Percentiles rank a stretch among this genome's conserved stretches.
Conservation (phyloP, 2,888 invertebrate genomes). For the Sarcophaga subvicina region DNA sequence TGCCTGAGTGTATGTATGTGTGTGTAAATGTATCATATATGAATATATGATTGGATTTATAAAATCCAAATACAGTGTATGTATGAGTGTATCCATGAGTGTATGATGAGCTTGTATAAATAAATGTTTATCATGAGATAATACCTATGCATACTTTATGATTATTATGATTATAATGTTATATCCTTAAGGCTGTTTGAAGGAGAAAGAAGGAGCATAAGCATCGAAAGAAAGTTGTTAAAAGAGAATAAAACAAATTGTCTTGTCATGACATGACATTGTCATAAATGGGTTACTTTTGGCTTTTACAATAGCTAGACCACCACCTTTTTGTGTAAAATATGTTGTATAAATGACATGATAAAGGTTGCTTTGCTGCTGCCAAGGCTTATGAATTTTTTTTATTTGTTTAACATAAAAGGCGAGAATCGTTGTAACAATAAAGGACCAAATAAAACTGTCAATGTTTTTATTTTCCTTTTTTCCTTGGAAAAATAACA, state of each 20-base stretch:
- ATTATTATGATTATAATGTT: conserved; percentile 46
- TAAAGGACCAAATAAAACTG: conserved; percentile 17
- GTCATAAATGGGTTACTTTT: conserved; percentile 68
- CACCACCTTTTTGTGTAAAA: conserved; percentile 30
- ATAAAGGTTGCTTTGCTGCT: conserved; percentile 36
- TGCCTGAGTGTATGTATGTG: neutral
- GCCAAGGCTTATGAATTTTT: conserved; percentile 42
- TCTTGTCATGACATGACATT: conserved; percentile 62
- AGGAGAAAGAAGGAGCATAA: no score
- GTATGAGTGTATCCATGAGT: neutral
- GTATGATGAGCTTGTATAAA: neutral
- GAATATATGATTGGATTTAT: no score
- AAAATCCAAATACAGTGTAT: no score
- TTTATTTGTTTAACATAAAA: conserved; percentile 30
- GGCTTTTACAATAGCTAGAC: conserved; percentile 34
- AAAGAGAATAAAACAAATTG: conserved; percentile 65
- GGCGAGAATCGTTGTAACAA: neutral
- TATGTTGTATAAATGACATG: conserved; percentile 39
- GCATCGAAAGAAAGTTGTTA: conserved; percentile 14
- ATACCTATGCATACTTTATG: conserved; percentile 57
- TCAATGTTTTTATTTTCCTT: neutral
- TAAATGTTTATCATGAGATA: conserved; percentile 35
- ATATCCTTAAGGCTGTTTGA: neutral
- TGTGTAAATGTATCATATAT: no score
- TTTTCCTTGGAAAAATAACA: neutral